phyloP scores from a whole-genome alignment of 2,888 invertebrate species.

The Melinaea marsaeus region DNA sequence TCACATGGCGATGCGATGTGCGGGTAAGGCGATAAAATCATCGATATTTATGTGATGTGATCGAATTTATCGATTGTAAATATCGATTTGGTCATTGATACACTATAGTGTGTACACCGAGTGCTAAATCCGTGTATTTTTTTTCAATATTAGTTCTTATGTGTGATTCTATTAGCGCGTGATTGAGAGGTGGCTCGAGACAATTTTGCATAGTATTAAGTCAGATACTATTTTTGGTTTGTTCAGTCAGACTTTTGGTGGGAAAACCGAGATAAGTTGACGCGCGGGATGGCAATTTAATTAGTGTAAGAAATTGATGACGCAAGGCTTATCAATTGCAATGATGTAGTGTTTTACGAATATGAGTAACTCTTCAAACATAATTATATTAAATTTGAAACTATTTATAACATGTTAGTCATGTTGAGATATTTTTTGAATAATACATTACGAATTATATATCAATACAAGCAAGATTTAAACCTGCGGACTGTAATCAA shows the following conservation, averaged over 20 bases:
- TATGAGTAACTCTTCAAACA: no score
- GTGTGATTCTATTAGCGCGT: slow-evolving; percentile 71
- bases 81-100: slow-evolving; percentile 59
- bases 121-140: slow-evolving; percentile 72
- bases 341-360: no score
- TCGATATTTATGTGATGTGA: slow-evolving; percentile 39
- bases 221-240: slow-evolving; percentile 69
- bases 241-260: slow-evolving; percentile 47
- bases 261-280: slow-evolving; percentile 54
- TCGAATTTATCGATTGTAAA: slow-evolving; percentile 40
- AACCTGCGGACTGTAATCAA: no score
- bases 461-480: no score
- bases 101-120: slow-evolving; percentile 49
- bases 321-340: no score
- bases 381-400: no score
- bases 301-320: slow-evolving; percentile 32
- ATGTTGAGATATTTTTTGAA: no score
- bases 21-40: slow-evolving; percentile 32
- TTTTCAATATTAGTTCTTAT: slow-evolving; percentile 59
- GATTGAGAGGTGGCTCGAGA: slow-evolving; percentile 71
- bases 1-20: slow-evolving; percentile 27
- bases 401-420: no score
- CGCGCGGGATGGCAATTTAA: slow-evolving; percentile 42
- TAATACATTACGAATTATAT: no score
- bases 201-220: slow-evolving; percentile 66